Percentiles rank a stretch among this genome's conserved stretches.
Evolutionary conservation across 2,888 invertebrate genomes (phyloP).

Genomic region (Polymixis flavicincta): DNA sequence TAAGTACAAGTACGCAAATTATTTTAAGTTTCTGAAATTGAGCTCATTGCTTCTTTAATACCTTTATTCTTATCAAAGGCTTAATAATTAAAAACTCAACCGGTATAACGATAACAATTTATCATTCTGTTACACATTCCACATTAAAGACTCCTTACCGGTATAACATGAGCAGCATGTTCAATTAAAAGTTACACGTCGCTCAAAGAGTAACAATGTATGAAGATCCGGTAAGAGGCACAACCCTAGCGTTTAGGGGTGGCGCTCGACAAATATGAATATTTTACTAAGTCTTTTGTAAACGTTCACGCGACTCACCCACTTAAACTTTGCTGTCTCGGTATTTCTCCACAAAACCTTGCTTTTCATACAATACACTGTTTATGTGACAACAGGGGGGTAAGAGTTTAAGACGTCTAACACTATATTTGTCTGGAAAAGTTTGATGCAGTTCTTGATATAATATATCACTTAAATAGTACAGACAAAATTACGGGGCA

Average conservation of each 20-base stretch:
- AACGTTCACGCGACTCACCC: conserved; percentile 72
- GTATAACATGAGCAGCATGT: conserved; percentile 40
- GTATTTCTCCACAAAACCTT: conserved; percentile 63
- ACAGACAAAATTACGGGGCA: background rate
- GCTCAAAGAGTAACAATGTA: conserved; percentile 41
- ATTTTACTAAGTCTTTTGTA: conserved; percentile 77
- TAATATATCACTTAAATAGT: background rate
- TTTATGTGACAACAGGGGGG: conserved; percentile 28
- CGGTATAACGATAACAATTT: conserved; percentile 8
- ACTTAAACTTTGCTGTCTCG: conserved; percentile 68
- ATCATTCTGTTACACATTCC: conserved; percentile 13
- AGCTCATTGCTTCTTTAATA: background rate
- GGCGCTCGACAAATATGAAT: conserved; percentile 74
- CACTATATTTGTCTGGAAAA: conserved; percentile 17
- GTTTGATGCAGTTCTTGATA: conserved; percentile 3
- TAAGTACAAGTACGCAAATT: background rate
- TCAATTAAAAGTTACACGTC: conserved; percentile 50
- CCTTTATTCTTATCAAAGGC: background rate
- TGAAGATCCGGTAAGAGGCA: conserved; percentile 39
- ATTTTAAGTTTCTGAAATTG: background rate
- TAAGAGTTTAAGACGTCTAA: conserved; percentile 15
- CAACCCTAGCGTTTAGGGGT: conserved; percentile 62
- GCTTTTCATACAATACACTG: conserved; percentile 44
- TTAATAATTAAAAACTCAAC: conserved; percentile 14
- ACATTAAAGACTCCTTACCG: conserved; percentile 15